Evolutionary conservation across 2,797 vertebrate species (phyloP).

Genomic region (Sarcoramphus papa): DNA sequence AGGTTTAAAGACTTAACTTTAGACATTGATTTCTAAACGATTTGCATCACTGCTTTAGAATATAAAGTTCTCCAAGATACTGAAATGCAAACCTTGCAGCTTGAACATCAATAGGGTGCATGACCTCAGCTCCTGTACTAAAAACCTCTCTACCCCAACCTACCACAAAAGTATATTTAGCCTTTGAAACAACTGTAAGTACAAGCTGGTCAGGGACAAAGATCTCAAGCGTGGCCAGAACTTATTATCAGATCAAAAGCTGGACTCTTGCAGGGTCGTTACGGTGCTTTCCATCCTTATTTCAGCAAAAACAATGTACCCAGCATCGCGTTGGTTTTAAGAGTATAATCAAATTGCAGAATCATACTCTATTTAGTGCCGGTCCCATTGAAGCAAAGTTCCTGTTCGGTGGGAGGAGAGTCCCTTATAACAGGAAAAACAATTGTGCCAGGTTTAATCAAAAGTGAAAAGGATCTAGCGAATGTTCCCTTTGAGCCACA

Average conservation of each 20-base stretch:
- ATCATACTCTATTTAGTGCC: constrained; percentile 31
- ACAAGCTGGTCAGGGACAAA: not conserved
- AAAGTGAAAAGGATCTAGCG: constrained; percentile 65
- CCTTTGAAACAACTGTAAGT: not conserved
- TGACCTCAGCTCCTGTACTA: not conserved
- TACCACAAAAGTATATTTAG: not conserved
- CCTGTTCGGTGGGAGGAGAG: constrained; percentile 60
- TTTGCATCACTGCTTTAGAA: not conserved
- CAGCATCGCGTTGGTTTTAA: constrained; percentile 1
- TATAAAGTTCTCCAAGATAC: not conserved
- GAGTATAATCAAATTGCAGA: constrained; percentile 29
- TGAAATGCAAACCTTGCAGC: not conserved
- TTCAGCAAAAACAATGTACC: not conserved
- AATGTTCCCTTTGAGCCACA: constrained; percentile 70
- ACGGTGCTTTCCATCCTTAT: not conserved
- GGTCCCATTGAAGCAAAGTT: constrained; percentile 61
- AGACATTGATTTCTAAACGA: not conserved
- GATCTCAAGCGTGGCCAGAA: not conserved
- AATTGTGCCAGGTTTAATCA: constrained; percentile 71
- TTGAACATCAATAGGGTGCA: not conserved
- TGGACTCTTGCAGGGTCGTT: not conserved
- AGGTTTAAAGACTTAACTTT: not conserved
- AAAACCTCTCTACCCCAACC: not conserved
- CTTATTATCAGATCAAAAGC: not conserved
- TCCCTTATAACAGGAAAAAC: constrained; percentile 60